Conservation (phyloP, 2,888 invertebrate genomes). For the Marronus borbonicus region DNA sequence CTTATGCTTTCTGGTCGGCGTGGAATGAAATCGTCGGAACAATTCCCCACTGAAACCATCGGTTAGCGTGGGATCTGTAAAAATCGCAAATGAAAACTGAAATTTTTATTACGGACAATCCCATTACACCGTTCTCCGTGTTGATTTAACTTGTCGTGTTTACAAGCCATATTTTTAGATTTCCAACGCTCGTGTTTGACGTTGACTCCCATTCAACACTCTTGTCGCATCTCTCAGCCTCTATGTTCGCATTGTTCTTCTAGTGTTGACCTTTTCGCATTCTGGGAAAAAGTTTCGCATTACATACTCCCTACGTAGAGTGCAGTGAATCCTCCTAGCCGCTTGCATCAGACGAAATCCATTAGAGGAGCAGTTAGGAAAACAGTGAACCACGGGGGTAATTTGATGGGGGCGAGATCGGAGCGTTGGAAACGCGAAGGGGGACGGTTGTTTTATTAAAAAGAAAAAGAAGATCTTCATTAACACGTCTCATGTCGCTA, state of each 20-base stretch:
- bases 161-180: slow-evolving; percentile 16
- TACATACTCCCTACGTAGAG: no score
- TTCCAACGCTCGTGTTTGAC: background rate
- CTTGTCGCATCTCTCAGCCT: no score
- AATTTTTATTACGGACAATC: slow-evolving; percentile 12
- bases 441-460: slow-evolving; percentile 23
- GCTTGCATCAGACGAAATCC: slow-evolving; percentile 31
- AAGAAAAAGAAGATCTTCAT: slow-evolving; percentile 21
- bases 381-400: slow-evolving; percentile 29
- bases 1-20: background rate
- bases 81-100: background rate
- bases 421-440: background rate
- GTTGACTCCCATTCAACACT: no score
- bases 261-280: slow-evolving; percentile 22
- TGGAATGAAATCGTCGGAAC: background rate
- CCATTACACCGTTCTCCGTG: background rate
- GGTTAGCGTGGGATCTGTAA: background rate
- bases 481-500: slow-evolving; percentile 11
- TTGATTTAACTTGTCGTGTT: slow-evolving; percentile 32
- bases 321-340: no score
- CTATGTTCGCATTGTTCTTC: background rate
- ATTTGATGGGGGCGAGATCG: background rate
- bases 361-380: slow-evolving; percentile 31
- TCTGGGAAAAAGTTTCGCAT: background rate
- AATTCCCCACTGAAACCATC: background rate